Evolutionary conservation across 2,888 invertebrate species (phyloP).

Genomic region (Nomada fabriciana): DNA sequence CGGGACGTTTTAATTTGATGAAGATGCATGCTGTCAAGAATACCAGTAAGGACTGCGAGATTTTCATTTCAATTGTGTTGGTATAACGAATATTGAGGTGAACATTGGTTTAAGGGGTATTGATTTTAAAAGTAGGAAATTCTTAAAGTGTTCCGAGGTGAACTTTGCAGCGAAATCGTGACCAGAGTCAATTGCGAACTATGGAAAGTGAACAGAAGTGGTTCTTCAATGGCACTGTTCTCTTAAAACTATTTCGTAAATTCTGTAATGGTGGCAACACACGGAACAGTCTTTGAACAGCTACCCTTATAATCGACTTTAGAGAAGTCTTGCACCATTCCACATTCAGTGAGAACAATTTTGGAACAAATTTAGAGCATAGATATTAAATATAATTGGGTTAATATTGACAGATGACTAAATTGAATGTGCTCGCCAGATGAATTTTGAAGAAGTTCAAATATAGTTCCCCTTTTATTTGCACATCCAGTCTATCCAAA

Average conservation of each 20-base stretch:
- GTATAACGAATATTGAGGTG: no score
- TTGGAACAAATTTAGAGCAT: no score
- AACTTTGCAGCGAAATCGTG: constrained; percentile 8
- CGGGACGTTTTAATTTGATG: constrained; percentile 8
- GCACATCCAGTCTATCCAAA: no score
- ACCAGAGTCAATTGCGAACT: constrained; percentile 1
- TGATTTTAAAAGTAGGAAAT: background rate
- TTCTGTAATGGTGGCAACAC: background rate
- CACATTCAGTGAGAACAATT: no score
- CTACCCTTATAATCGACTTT: background rate
- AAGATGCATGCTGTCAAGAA: background rate
- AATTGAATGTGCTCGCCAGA: no score
- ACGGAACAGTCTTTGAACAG: background rate
- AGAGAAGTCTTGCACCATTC: no score
- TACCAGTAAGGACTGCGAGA: no score
- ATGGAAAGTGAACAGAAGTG: background rate
- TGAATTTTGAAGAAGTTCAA: no score
- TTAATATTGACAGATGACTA: no score
- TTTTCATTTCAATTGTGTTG: background rate
- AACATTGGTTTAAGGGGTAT: background rate
- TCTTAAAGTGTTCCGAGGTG: background rate
- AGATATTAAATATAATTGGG: no score
- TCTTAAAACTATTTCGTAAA: constrained; percentile 5
- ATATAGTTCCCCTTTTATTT: no score
- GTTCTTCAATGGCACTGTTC: background rate